Evolutionary conservation across 2,113 vertebrate genomes (phyloP).

Genomic region (Machaerirhynchus nigripectus): DNA sequence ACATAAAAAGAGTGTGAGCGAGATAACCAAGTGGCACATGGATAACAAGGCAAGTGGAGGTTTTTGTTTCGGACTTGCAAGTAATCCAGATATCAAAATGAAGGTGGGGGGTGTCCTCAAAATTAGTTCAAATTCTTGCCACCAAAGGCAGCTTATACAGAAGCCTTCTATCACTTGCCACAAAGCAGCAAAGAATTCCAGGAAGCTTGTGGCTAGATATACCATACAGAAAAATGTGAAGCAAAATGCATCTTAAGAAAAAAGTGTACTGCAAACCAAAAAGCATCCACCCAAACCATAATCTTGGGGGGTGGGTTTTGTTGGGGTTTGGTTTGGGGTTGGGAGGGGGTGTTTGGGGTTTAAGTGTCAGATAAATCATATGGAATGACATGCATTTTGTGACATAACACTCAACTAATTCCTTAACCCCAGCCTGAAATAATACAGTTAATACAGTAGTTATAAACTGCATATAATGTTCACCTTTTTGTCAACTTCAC

Average conservation of each 20-base stretch:
- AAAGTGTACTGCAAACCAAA: background rate
- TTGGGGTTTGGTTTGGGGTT: background rate
- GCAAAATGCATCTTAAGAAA: background rate
- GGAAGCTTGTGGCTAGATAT: background rate
- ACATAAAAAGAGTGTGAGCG: background rate
- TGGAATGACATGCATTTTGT: background rate
- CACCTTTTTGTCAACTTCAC: constrained; percentile 93
- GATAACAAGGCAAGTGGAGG: background rate
- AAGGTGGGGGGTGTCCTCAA: background rate
- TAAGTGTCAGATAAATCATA: background rate
- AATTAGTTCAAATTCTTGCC: background rate
- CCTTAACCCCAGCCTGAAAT: background rate
- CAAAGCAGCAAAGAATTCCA: background rate
- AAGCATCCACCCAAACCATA: background rate
- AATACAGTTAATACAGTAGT: background rate
- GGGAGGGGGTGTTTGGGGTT: background rate
- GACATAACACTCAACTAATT: background rate
- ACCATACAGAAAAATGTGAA: background rate
- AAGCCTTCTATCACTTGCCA: background rate
- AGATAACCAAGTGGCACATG: background rate
- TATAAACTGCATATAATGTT: background rate
- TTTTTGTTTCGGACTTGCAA: background rate
- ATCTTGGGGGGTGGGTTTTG: background rate
- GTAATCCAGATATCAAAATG: background rate
- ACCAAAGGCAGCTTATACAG: background rate